Percentiles rank a stretch among this genome's conserved stretches.
Evolutionary conservation across 2,797 vertebrate species (phyloP).

Genomic region (Anguilla marmorata): DNA sequence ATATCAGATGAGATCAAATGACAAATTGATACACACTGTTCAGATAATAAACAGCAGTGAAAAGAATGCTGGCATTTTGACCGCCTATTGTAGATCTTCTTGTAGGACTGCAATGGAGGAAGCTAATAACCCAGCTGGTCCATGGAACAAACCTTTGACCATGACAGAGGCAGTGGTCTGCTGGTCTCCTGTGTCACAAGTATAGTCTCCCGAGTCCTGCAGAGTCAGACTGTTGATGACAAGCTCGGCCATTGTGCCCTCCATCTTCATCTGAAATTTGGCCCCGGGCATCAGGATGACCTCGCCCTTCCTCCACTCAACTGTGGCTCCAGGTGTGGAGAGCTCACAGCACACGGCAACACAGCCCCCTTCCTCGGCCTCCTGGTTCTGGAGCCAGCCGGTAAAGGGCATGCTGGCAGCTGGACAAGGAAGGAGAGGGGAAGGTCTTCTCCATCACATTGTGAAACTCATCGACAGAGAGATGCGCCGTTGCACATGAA

Average conservation of each 20-base stretch:
- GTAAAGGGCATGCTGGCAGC: conserved; percentile 55
- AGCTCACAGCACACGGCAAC: conserved; percentile 73
- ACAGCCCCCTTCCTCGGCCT: conserved; percentile 67
- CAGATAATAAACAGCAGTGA: not conserved
- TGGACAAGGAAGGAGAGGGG: conserved; percentile 2
- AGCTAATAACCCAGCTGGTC: not conserved
- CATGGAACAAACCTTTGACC: conserved; percentile 67
- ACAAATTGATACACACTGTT: not conserved
- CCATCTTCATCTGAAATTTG: conserved; percentile 70
- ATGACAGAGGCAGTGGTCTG: conserved; percentile 73
- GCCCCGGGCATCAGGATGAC: conserved; percentile 56
- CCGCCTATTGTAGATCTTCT: not conserved
- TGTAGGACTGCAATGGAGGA: not conserved
- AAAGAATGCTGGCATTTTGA: not conserved
- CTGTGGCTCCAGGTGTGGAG: conserved; percentile 64
- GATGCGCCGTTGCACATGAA: not conserved
- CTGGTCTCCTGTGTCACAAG: conserved; percentile 66
- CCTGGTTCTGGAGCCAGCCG: conserved; percentile 70
- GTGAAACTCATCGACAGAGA: not conserved
- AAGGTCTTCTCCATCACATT: conserved; percentile 7
- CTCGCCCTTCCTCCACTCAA: conserved; percentile 77
- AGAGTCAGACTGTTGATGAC: conserved; percentile 67
- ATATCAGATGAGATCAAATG: not conserved
- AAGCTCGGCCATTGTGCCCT: conserved; percentile 71
- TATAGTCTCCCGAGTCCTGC: conserved; percentile 64